Base-by-base conservation (phyloP, 2,888 invertebrate species). In the Drosophila tripunctata region DNA sequence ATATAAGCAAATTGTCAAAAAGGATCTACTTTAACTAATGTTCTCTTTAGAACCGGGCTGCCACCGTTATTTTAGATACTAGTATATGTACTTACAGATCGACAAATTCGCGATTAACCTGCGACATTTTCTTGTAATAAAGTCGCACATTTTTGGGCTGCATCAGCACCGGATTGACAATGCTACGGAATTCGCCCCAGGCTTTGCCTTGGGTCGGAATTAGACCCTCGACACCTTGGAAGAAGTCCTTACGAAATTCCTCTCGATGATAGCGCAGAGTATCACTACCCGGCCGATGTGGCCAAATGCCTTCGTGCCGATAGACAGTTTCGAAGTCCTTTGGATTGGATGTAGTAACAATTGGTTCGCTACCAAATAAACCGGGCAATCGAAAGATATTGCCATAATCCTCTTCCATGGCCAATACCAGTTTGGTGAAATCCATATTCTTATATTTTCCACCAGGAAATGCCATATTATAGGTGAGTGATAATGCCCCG, bases 161-260 rank as follows among this genome's bases (percentile, higher is more conserved):
- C 90, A 95, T 90, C 88, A 95, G 91, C 22, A 94, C 92, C 52
- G 94, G 94, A 84, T 95, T 94, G 0, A 94, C 94, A 68, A 93
- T 93, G 1, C 93, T 92, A n/a, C 95, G 92, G 56, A 94, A 92
- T 40, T 93, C 92, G 19, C 94, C 93, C 95, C 95, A 95, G 70
- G 93, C 90, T 14, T 93, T 94, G 0, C 73, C 88, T 45, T 86
- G 75, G 3, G 67, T 76, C 1, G 79, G 19, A 40, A 87, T 65
- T 0, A 88, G 63, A 19, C 87, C 87, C 30, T 83, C 84, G n/a
- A 73, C 65, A 2, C 81, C 84, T n/a, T 80, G 60, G 38, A 75
- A 89, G 24, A 73, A 75, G 10, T 88, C 84, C 3, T 15, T 58
- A 0, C 81, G 63, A 50, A 69, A 60, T 1, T 71, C 51, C 35